A percentile compares a stretch with the other conserved stretches of the same genome.
phyloP scores from a whole-genome alignment of 2,113 vertebrate genomes.

The Phyllopteryx taeniolatus region DNA sequence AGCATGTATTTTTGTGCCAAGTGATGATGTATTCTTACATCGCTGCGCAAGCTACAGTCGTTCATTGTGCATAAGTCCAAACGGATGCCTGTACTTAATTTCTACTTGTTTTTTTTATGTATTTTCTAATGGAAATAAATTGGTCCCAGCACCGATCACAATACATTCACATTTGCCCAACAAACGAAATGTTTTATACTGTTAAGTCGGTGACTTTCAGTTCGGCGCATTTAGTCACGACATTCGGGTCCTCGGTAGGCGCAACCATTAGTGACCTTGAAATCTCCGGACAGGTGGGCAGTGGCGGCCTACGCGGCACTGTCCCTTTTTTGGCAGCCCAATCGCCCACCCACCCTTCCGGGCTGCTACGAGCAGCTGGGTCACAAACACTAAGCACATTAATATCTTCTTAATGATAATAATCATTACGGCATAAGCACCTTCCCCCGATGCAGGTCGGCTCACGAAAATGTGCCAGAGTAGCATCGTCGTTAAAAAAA shows the following conservation, averaged over 20 bases:
- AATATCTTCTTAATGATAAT: slow-evolving; percentile 99
- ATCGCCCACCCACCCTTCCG: slow-evolving; percentile 47
- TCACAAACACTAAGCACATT: slow-evolving; percentile 99
- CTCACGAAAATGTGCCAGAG: slow-evolving; percentile 78
- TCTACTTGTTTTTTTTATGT: not conserved
- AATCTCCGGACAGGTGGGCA: slow-evolving; percentile 80
- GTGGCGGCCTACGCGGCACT: slow-evolving; percentile 71
- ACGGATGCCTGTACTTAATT: not conserved
- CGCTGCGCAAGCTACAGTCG: not conserved
- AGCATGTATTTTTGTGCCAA: not conserved
- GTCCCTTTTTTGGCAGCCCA: slow-evolving; percentile 85
- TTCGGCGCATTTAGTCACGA: slow-evolving; percentile 38
- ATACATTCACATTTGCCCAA: slow-evolving; percentile 20
- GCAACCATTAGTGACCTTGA: slow-evolving; percentile 86
- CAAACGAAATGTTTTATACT: slow-evolving; percentile 3
- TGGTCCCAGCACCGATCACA: not conserved
- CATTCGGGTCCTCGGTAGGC: slow-evolving; percentile 62
- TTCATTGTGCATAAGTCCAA: not conserved
- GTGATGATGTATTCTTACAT: not conserved
- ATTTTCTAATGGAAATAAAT: not conserved
- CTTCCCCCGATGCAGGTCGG: slow-evolving; percentile 93
- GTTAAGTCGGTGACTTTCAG: slow-evolving; percentile 13
- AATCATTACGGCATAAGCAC: slow-evolving; percentile 99
- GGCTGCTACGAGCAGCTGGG: slow-evolving; percentile 98
- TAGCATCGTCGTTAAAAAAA: slow-evolving; percentile 80